phyloP scores from a whole-genome alignment of 2,113 vertebrate species.

The Lethenteron camtschaticum region DNA sequence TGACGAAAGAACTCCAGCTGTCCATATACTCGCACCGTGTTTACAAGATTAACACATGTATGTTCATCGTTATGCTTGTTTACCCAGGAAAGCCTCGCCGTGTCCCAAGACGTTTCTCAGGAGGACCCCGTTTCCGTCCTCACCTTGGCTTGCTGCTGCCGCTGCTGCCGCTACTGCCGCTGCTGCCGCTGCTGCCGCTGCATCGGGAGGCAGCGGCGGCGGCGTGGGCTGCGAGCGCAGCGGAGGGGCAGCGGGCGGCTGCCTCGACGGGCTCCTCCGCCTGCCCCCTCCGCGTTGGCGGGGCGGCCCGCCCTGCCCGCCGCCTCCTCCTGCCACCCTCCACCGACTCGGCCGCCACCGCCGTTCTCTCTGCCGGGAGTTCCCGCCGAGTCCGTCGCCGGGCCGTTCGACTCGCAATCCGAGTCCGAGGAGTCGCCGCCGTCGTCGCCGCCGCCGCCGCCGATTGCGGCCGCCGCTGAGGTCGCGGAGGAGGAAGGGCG shows the following conservation, averaged over 20 bases:
- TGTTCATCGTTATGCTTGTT: too few species aligned
- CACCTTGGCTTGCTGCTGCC: neutral
- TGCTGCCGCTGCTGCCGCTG: neutral
- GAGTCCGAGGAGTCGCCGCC: too few species aligned
- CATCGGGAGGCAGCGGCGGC: neutral
- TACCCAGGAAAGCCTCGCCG: too few species aligned
- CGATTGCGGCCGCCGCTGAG: too few species aligned
- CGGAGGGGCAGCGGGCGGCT: slow-evolving; percentile 6
- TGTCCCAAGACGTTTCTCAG: too few species aligned
- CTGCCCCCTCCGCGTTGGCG: slow-evolving; percentile 16
- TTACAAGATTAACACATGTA: too few species aligned
- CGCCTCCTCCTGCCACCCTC: slow-evolving; percentile 4
- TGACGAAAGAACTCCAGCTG: too few species aligned
- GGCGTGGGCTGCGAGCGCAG: neutral
- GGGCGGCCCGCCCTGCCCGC: slow-evolving; percentile 10
- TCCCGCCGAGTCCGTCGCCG: neutral
- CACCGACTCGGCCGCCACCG: neutral
- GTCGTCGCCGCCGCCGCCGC: too few species aligned
- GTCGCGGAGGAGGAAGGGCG: too few species aligned
- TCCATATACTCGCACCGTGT: too few species aligned
- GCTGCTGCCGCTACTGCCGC: neutral
- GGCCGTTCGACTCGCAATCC: neutral
- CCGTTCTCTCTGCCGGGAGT: neutral
- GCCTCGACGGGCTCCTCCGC: neutral
- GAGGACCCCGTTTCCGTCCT: neutral